phyloP scores from a whole-genome alignment of 2,113 vertebrate species.

The Hydrolagus affinis region DNA sequence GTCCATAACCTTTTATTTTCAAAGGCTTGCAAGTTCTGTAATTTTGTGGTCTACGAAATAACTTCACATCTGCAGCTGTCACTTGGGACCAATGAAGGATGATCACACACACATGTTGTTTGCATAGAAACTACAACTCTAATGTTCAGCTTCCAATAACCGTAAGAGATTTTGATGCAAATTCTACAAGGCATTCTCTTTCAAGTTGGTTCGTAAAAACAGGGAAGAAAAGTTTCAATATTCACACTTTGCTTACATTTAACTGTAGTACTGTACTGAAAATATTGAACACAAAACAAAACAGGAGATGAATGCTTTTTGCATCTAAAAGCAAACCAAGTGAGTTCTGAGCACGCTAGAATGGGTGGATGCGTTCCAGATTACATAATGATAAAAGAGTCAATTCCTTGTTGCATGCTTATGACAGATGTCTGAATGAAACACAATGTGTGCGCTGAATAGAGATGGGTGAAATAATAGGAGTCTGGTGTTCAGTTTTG shows the following conservation, averaged over 20 bases:
- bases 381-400: slow-evolving; percentile 11
- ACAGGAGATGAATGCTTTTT: neutral
- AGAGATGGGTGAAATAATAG: slow-evolving; percentile 6
- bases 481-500: neutral
- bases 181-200: neutral
- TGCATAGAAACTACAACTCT: neutral
- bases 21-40: too few species aligned
- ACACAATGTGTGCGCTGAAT: slow-evolving; percentile 3
- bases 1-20: too few species aligned
- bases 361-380: neutral
- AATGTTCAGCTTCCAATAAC: neutral
- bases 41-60: neutral
- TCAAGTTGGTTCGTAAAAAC: neutral
- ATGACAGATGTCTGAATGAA: neutral
- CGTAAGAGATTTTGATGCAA: neutral
- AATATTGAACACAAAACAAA: neutral
- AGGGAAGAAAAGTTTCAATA: neutral
- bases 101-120: neutral
- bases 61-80: neutral
- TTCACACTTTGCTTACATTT: neutral
- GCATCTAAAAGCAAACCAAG: neutral
- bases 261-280: neutral
- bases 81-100: neutral
- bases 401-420: neutral
- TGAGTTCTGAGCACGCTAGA: neutral